Percentiles rank a stretch among this genome's conserved stretches.
phyloP scores from a whole-genome alignment of 2,113 vertebrate species.

The Hydropotes inermis region DNA sequence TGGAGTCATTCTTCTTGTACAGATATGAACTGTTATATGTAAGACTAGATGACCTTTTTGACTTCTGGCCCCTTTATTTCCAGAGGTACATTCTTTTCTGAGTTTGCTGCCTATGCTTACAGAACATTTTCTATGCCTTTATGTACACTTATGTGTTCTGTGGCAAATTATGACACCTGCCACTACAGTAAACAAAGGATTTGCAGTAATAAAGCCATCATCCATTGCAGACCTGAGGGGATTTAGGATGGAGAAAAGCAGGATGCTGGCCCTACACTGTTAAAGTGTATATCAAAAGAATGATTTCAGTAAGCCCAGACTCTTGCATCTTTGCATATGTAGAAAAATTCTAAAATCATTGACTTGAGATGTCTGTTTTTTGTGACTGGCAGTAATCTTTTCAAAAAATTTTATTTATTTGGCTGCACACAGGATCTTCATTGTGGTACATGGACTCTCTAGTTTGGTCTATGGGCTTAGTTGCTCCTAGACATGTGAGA shows the following conservation, averaged over 20 bases:
- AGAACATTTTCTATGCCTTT: background rate
- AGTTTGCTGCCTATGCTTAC: background rate
- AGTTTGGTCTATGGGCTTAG: background rate
- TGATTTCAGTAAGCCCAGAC: background rate
- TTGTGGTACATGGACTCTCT: background rate
- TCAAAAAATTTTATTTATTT: background rate
- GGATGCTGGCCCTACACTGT: background rate
- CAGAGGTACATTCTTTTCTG: background rate
- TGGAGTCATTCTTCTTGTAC: background rate
- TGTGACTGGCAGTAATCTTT: background rate
- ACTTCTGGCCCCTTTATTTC: too few relatives aligned
- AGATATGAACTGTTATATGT: accelerated
- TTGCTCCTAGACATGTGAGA: background rate
- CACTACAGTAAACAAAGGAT: background rate
- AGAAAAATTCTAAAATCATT: background rate
- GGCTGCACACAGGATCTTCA: background rate
- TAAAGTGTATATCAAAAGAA: background rate
- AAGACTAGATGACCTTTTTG: background rate
- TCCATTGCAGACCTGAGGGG: background rate
- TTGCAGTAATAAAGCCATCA: background rate
- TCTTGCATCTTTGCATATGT: background rate
- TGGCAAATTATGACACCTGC: background rate
- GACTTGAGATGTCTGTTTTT: background rate
- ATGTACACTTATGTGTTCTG: accelerated
- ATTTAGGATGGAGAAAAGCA: background rate